Evolutionary conservation across 2,888 invertebrate species (phyloP).

Genomic region (Idaea straminata): DNA sequence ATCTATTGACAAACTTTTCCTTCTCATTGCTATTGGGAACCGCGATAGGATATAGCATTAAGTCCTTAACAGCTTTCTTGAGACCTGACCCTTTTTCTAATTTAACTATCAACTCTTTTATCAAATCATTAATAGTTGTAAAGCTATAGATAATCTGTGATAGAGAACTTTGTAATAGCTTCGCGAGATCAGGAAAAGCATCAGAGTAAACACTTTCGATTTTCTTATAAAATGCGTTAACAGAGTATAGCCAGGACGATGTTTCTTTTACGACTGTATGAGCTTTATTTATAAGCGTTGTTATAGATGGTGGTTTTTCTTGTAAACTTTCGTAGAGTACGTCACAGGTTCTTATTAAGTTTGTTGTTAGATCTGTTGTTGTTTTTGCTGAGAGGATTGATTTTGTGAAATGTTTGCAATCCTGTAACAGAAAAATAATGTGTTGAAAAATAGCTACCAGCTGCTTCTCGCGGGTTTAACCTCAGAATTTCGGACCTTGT

Average conservation of each 20-base stretch:
- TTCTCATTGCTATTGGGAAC: conserved; percentile 41
- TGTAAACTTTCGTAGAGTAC: conserved; percentile 38
- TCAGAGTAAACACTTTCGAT: conserved; percentile 78
- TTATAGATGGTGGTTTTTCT: conserved; percentile 33
- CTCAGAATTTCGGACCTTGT: too few relatives aligned
- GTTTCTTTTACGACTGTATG: conserved; percentile 62
- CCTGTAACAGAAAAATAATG: conserved; percentile 50
- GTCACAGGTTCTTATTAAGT: conserved; percentile 43
- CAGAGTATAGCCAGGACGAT: conserved; percentile 75
- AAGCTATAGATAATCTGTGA: conserved; percentile 84
- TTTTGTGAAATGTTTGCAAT: conserved; percentile 70
- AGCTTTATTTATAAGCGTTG: conserved; percentile 36
- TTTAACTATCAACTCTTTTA: conserved; percentile 67
- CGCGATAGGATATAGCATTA: conserved; percentile 75
- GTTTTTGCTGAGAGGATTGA: conserved; percentile 61
- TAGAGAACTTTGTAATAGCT: conserved; percentile 85
- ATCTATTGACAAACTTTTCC: conserved; percentile 67
- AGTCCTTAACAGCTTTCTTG: conserved; percentile 54
- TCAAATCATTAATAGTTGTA: conserved; percentile 75
- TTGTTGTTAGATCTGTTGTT: conserved; percentile 42
- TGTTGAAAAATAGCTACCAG: background rate
- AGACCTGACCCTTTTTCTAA: conserved; percentile 50
- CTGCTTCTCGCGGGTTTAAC: too few relatives aligned
- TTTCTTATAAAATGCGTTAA: conserved; percentile 77
- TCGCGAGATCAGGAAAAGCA: conserved; percentile 89